These are phyloP conservation scores for Pristionchus japonicus DNA, from an alignment of 2,888 invertebrate species.

Conservation along the genomic window DNA sequence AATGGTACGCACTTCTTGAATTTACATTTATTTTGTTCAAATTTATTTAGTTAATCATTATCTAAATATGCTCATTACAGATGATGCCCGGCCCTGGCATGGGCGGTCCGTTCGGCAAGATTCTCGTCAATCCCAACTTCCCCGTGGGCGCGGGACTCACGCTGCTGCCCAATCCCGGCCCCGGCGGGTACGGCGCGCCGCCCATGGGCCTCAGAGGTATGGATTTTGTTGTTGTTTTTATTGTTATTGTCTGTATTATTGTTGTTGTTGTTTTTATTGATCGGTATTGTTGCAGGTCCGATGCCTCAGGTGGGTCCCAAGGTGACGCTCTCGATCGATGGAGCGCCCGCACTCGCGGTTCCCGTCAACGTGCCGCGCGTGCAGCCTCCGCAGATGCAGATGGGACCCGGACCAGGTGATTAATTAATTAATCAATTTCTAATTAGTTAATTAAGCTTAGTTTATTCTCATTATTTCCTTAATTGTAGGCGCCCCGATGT, in stretches of 20 bases:
- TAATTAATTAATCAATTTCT: background rate
- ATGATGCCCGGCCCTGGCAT: background rate
- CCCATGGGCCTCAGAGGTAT: slow-evolving; percentile 36
- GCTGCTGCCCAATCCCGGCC: background rate
- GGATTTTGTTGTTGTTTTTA: too few species aligned
- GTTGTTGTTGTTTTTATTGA: background rate
- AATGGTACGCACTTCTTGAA: background rate
- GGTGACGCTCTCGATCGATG: slow-evolving; percentile 43
- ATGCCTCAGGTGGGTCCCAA: slow-evolving; percentile 1
- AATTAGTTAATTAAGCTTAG: background rate
- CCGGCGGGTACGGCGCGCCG: slow-evolving; percentile 16
- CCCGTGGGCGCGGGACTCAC: slow-evolving; percentile 31
- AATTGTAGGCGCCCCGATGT: background rate
- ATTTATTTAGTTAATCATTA: background rate
- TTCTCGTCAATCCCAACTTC: slow-evolving; percentile 53
- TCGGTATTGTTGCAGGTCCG: background rate
- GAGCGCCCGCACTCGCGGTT: background rate
- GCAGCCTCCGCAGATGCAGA: slow-evolving; percentile 9
- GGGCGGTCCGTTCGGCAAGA: slow-evolving; percentile 48
- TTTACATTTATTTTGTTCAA: background rate
- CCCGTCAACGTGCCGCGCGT: background rate
- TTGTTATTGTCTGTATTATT: background rate
- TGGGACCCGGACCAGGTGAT: background rate
- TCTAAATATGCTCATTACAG: background rate
- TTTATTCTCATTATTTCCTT: background rate